A percentile compares a stretch with the other conserved stretches of the same genome.
Conservation (phyloP, 2,797 vertebrate genomes). For the Galagoides demidoff region DNA sequence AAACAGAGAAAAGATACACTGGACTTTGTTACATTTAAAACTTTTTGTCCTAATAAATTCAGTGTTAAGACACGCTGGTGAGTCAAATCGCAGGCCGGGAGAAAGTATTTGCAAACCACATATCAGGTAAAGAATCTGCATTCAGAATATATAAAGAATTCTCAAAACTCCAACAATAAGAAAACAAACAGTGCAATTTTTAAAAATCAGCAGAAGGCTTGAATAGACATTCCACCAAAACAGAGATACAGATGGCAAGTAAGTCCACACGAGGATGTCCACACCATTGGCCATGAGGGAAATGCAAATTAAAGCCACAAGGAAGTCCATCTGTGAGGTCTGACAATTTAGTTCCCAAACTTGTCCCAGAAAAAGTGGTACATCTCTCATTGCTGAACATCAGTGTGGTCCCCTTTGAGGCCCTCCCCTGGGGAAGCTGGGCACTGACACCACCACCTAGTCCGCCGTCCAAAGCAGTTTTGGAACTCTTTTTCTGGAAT, state of each 20-base stretch:
- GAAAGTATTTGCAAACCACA: background rate
- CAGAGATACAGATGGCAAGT: fast-evolving
- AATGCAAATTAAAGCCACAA: fast-evolving
- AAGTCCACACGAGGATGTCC: fast-evolving
- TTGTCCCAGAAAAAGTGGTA: too few species aligned
- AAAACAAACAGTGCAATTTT: too few species aligned
- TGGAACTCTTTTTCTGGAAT: too few species aligned
- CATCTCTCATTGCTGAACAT: too few species aligned
- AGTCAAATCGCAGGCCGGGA: background rate
- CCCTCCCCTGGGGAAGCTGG: too few species aligned
- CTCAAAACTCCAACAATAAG: too few species aligned
- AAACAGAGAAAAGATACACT: fast-evolving
- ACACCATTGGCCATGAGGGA: fast-evolving
- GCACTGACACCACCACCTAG: too few species aligned
- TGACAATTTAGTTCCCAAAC: too few species aligned
- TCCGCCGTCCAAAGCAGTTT: too few species aligned
- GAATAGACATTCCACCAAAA: background rate
- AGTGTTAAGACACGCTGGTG: background rate
- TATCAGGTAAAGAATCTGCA: background rate
- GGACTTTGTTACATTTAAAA: background rate
- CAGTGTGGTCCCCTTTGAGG: too few species aligned
- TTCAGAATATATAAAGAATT: background rate
- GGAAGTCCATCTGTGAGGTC: too few species aligned
- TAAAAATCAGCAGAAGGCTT: background rate
- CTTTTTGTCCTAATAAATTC: background rate